Evolutionary conservation across 2,113 vertebrate genomes (phyloP).

Genomic region (Desmodus rotundus): DNA sequence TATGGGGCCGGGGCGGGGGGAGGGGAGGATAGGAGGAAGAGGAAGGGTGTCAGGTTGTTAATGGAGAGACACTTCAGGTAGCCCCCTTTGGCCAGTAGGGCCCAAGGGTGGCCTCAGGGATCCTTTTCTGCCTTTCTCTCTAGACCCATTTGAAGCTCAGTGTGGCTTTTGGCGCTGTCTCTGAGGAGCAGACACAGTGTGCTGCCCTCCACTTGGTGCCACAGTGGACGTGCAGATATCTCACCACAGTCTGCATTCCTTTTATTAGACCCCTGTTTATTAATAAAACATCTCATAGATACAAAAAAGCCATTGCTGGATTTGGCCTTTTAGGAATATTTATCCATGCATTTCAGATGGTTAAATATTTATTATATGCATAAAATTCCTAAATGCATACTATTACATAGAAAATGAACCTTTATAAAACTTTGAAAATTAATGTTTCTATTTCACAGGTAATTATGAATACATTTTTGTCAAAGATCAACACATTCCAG

Average conservation of each 20-base stretch:
- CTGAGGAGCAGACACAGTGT: neutral
- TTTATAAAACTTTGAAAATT: neutral
- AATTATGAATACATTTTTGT: neutral
- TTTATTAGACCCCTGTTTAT: neutral
- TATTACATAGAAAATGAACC: neutral
- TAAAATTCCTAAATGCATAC: neutral
- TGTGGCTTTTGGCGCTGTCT: neutral
- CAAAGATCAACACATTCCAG: neutral
- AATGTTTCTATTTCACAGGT: conserved; percentile 5
- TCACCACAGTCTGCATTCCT: neutral
- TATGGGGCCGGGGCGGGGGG: too few species aligned
- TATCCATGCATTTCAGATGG: neutral
- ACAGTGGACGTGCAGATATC: neutral
- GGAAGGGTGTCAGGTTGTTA: neutral
- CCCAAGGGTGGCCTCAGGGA: neutral
- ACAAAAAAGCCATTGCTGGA: neutral
- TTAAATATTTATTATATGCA: neutral
- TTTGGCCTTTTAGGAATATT: neutral
- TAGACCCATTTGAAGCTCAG: neutral
- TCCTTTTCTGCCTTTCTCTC: neutral
- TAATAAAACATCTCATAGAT: neutral
- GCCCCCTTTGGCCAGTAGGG: neutral
- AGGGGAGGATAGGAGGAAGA: neutral
- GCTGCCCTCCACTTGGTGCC: neutral
- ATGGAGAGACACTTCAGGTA: neutral